Evolutionary conservation across 2,797 vertebrate species (phyloP).

Genomic region (Fratercula arctica): DNA sequence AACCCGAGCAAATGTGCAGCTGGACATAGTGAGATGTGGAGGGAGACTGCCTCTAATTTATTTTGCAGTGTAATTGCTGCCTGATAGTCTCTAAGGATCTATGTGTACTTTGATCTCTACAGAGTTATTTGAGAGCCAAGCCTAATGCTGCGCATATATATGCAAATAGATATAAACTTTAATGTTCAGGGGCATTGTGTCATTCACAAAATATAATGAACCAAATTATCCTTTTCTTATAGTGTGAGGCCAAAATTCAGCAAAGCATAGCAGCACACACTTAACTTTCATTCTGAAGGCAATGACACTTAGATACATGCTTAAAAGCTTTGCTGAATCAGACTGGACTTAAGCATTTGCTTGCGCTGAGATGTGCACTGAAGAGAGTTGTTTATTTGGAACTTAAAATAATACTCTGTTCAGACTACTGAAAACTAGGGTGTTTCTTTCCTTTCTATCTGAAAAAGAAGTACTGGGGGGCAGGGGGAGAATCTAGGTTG

Average conservation of each 20-base stretch:
- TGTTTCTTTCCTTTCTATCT: background rate
- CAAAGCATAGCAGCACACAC: constrained; percentile 39
- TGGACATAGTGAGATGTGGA: constrained; percentile 12
- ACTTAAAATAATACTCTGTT: background rate
- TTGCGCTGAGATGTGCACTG: background rate
- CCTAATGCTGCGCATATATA: constrained; percentile 47
- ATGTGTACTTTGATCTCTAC: constrained; percentile 59
- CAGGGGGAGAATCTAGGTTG: background rate
- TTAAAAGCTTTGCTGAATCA: constrained; percentile 41
- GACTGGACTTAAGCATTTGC: background rate
- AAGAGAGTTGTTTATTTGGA: background rate
- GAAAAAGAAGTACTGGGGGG: background rate
- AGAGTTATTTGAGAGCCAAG: constrained; percentile 30
- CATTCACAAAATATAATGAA: constrained; percentile 64
- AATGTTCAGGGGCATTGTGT: constrained; percentile 62
- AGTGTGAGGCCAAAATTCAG: constrained; percentile 45
- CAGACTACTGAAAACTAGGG: background rate
- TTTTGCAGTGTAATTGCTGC: constrained; percentile 54
- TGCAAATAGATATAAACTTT: constrained; percentile 63
- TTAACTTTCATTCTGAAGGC: constrained; percentile 44
- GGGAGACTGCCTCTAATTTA: constrained; percentile 24
- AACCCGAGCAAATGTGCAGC: constrained; percentile 26
- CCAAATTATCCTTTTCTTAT: constrained; percentile 54
- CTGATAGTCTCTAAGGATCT: constrained; percentile 44
- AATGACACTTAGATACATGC: constrained; percentile 20